phyloP scores from a whole-genome alignment of 2,113 vertebrate genomes.

The Rallus limicola region DNA sequence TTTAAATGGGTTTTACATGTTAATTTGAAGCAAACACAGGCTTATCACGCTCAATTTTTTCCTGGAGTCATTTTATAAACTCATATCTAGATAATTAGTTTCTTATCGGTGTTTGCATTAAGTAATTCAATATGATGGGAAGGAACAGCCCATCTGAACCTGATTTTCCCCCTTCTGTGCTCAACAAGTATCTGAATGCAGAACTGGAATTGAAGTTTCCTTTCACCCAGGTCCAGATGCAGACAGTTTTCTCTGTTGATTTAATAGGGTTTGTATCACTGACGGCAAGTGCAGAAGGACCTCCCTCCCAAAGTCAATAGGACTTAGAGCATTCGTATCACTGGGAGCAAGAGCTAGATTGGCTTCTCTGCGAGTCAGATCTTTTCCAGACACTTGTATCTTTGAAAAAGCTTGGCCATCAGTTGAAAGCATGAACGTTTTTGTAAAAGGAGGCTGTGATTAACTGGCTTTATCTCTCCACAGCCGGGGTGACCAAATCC shows the following conservation, averaged over 20 bases:
- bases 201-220: not conserved
- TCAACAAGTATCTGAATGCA: not conserved
- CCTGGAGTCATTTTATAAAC: slow-evolving; percentile 44
- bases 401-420: not conserved
- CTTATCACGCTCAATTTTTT: slow-evolving; percentile 30
- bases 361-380: not conserved
- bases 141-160: slow-evolving; percentile 28
- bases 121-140: slow-evolving; percentile 58
- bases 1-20: not conserved
- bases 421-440: not conserved
- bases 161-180: not conserved
- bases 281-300: not conserved
- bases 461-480: not conserved
- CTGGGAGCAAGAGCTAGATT: not conserved
- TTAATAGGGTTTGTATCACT: not conserved
- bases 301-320: not conserved
- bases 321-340: not conserved
- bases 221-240: not conserved
- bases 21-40: slow-evolving; percentile 57
- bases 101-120: slow-evolving; percentile 55
- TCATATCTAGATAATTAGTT: slow-evolving; percentile 37
- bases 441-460: not conserved
- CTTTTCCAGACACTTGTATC: not conserved
- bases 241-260: not conserved
- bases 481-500: slow-evolving; percentile 93